Base-by-base conservation (phyloP, 1,140 invertebrate genomes). In the Drosophila ohnishii region DNA sequence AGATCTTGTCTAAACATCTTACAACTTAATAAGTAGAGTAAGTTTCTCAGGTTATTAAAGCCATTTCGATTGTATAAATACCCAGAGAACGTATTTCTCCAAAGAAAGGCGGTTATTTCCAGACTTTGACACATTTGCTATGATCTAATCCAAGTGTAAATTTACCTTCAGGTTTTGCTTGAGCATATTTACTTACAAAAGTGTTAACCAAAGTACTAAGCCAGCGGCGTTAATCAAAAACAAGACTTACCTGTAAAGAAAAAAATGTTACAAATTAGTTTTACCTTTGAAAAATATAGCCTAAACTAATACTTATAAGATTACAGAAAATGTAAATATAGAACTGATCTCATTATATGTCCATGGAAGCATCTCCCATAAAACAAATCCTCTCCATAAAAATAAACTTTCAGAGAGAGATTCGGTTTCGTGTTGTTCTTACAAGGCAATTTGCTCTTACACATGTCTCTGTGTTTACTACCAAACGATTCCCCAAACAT, bases 161-260 rank as follows among this genome's bases (percentile, higher is more conserved):
- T 67, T 70, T 55, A 72, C 64, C 39, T 65, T 35, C 7, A 40
- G 35, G 11, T 58, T 50, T 13, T 1, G 5, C 32, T 34, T 45
- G 4, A 8, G 2, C 14, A 28, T 40, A 59, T 70, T 59, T 59
- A 82, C 74, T 69, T 48, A 82, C 79, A 34, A 25, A 50, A 44
- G 44, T 56, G 22, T 10, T 28, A 44, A 55, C 22, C 5, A 48
- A 64, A 8, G 35, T 39, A 44, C 0, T 6, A 25, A 10, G 5
- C n/a, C 22, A 13, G 19, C 42, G 32, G 30, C 16, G 13, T 22
- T 25, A 44, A 47, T 35, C n/a, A 16, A 35, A 56, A 57, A n/a
- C 22, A 10, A 22, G 59, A 84, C 81, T 84, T 84, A 84, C 81
- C 81, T 84, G 35, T n/a, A 84, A 84, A 22, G 4, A 64, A 40